These are phyloP conservation scores for Aleiodes testaceus DNA, from an alignment of 2,888 invertebrate genomes.

Conservation along the genomic window DNA sequence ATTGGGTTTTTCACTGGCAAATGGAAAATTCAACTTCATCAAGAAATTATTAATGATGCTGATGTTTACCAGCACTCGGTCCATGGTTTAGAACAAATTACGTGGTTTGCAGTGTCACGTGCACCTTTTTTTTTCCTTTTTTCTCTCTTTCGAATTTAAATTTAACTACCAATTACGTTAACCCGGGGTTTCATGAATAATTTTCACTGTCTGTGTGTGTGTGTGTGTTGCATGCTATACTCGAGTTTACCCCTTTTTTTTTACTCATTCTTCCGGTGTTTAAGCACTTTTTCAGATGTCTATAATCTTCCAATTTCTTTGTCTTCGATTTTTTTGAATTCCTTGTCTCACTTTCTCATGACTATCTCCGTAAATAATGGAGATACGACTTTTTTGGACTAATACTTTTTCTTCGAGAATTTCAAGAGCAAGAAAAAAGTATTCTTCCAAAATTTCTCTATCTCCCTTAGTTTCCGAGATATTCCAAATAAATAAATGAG, in stretches of 20 bases:
- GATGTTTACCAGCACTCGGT: not conserved
- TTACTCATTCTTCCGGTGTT: not conserved
- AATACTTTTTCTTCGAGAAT: too few relatives aligned
- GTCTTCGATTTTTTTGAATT: too few relatives aligned
- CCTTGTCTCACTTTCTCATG: too few relatives aligned
- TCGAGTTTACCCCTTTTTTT: not conserved
- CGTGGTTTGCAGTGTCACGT: conserved; percentile 7
- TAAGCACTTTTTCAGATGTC: too few relatives aligned
- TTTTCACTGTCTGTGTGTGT: not conserved
- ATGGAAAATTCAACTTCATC: not conserved
- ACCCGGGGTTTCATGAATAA: conserved; percentile 14
- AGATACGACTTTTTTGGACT: too few relatives aligned
- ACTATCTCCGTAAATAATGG: too few relatives aligned
- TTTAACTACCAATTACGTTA: conserved; percentile 17
- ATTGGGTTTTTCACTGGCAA: too few relatives aligned
- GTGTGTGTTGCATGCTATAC: not conserved
- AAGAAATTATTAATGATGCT: not conserved
- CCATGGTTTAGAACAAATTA: not conserved
- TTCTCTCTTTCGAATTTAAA: not conserved
- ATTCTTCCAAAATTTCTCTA: too few relatives aligned
- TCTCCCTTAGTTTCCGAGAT: too few relatives aligned
- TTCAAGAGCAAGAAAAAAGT: too few relatives aligned
- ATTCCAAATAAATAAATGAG: too few relatives aligned
- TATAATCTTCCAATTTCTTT: too few relatives aligned
- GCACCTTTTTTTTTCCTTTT: not conserved